Base-by-base conservation (phyloP, 2,888 invertebrate genomes). In the Lasioglossum morio region DNA sequence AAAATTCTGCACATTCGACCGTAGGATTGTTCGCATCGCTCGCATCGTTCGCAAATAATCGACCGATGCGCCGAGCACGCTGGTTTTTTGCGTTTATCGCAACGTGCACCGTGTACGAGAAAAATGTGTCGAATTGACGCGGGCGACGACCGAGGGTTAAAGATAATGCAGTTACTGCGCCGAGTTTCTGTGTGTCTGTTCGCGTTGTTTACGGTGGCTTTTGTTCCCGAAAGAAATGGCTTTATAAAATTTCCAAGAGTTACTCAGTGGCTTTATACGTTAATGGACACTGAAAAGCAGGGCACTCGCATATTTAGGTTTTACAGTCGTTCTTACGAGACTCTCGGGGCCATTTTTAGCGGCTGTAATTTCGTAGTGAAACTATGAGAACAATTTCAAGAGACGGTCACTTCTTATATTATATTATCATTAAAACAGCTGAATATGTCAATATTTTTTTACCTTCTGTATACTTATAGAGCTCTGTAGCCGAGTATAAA, bases 21-120 rank as follows among this genome's bases (percentile, higher is more conserved):
- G 60, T 43, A 63, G 63, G 76, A 76, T 69, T 40, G 69, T 46
- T 19, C 63, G 63, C 63, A 30, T 63, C 63, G 63, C 30, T 63
- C 30, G 63, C 30, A n/a, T 30, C 30, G 63, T 63, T 30, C 63
- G 30, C 19, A 63, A 63, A 63, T 63, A 63, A 63, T 19, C 63
- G 63, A 63, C 19, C 63, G 30, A 30, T 30, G 63, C 63, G 16
- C 63, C 2, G 16, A 7, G 12, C 63, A 7, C 30, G 63, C 30
- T 63, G 63, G 4, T 16, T 30, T 63, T 63, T 63, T 63, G 60
- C 60, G 60, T 63, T 63, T 63, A 63, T 63, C 63, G 63, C 30
- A 16, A 63, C 63, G 63, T 63, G 63, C 63, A 63, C 63, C 63
- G 30, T 30, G 30, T 30, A 16, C 63, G 63, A 30, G 30, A 30